Conservation (phyloP, 2,113 vertebrate genomes). For the Butorides virescens region DNA sequence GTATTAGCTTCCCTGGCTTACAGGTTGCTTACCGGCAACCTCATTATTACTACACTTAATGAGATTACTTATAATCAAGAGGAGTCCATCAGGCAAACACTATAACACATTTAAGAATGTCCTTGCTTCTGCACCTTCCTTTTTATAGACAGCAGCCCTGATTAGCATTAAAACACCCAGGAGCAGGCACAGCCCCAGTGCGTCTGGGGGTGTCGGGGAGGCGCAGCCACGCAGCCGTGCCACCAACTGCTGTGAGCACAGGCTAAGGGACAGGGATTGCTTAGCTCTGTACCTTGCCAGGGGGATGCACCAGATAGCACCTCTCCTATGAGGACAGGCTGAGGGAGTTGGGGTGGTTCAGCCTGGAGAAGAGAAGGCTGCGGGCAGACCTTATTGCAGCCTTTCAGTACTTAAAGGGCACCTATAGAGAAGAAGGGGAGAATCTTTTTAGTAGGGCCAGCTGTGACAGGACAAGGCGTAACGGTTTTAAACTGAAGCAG, state of each 20-base stretch:
- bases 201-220: background rate
- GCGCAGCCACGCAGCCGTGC: background rate
- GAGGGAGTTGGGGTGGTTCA: too few relatives aligned
- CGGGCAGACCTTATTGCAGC: too few relatives aligned
- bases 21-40: background rate
- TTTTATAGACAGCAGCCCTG: background rate
- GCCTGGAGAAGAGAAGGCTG: too few relatives aligned
- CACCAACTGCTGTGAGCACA: background rate
- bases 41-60: background rate
- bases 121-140: background rate
- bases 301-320: background rate
- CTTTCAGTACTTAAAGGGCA: too few relatives aligned
- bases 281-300: background rate
- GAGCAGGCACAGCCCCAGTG: background rate
- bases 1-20: background rate
- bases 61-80: background rate
- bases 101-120: background rate
- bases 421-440: too few relatives aligned
- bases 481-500: too few relatives aligned
- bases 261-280: background rate
- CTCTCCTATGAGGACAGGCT: too few relatives aligned
- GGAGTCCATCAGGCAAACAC: background rate
- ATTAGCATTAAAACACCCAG: background rate
- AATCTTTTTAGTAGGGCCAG: too few relatives aligned
- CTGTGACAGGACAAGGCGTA: too few relatives aligned